These are phyloP conservation scores for Liodrosophila aerea DNA, from an alignment of 2,888 invertebrate genomes.

Conservation along the genomic window DNA sequence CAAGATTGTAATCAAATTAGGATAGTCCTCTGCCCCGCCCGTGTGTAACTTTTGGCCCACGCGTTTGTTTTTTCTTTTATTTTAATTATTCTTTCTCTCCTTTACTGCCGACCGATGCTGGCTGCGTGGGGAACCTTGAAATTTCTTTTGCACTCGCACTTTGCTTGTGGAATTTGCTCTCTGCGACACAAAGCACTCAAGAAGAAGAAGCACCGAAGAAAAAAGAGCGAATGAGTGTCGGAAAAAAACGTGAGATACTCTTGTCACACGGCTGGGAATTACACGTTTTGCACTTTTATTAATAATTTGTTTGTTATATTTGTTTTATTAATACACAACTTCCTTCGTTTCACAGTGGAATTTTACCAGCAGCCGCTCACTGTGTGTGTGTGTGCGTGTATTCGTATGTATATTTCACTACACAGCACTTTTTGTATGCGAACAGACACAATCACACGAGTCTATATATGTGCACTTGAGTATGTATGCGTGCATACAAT, in stretches of 20 bases:
- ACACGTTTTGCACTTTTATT: slow-evolving; percentile 62
- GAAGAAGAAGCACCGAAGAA: slow-evolving; percentile 9
- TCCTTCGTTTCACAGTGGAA: slow-evolving; percentile 70
- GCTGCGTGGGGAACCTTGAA: slow-evolving; percentile 56
- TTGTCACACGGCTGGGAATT: slow-evolving; percentile 41
- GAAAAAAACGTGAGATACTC: slow-evolving; percentile 67
- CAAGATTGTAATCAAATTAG: slow-evolving; percentile 7
- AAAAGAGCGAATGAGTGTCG: slow-evolving; percentile 37
- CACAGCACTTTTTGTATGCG: slow-evolving; percentile 37
- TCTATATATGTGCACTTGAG: slow-evolving; percentile 19
- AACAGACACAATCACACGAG: slow-evolving; percentile 13
- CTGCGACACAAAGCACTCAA: slow-evolving; percentile 12
- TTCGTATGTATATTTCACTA: slow-evolving; percentile 36
- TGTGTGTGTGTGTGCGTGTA: slow-evolving; percentile 24
- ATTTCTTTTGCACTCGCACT: slow-evolving; percentile 54
- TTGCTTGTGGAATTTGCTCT: slow-evolving; percentile 43
- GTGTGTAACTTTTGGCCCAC: slow-evolving; percentile 28
- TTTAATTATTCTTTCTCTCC: slow-evolving; percentile 8
- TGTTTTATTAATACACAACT: slow-evolving; percentile 71
- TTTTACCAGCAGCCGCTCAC: slow-evolving; percentile 66
- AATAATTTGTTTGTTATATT: slow-evolving; percentile 42
- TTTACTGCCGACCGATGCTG: slow-evolving; percentile 15
- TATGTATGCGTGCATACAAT: slow-evolving; percentile 45
- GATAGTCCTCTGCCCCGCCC: slow-evolving; percentile 20
- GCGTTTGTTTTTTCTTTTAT: too few relatives aligned